Evolutionary conservation across 2,113 vertebrate genomes (phyloP).

Genomic region (Cranoglanis bouderius): DNA sequence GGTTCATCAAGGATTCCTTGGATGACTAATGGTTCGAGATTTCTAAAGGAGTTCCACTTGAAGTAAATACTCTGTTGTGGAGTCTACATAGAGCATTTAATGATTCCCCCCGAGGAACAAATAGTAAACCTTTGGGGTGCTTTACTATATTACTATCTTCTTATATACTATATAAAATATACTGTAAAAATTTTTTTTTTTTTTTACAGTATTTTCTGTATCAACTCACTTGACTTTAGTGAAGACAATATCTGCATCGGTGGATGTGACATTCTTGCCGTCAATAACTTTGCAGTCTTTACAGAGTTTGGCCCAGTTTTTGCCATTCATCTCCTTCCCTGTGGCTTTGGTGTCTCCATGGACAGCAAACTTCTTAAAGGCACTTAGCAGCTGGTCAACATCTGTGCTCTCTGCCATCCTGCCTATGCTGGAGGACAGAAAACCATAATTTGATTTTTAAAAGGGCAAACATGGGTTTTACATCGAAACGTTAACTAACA

Average conservation of each 20-base stretch:
- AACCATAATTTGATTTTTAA: not conserved
- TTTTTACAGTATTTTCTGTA: not conserved
- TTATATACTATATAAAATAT: not conserved
- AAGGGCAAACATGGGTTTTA: not conserved
- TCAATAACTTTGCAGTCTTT: slow-evolving; percentile 94
- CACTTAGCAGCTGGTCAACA: slow-evolving; percentile 76
- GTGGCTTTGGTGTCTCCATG: slow-evolving; percentile 89
- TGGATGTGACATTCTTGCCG: slow-evolving; percentile 82
- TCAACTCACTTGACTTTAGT: slow-evolving; percentile 95
- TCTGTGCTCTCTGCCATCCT: slow-evolving; percentile 82
- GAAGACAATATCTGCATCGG: slow-evolving; percentile 94
- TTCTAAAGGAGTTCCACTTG: not conserved
- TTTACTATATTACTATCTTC: not conserved
- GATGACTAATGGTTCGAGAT: not conserved
- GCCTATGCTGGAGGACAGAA: slow-evolving; percentile 50
- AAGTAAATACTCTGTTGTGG: not conserved
- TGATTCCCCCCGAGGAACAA: not conserved
- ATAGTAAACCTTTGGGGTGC: not conserved
- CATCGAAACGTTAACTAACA: not conserved
- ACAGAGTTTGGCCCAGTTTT: slow-evolving; percentile 98
- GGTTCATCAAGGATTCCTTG: not conserved
- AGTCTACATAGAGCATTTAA: not conserved
- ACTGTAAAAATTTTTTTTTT: not conserved
- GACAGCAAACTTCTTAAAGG: slow-evolving; percentile 90
- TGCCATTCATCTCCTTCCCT: slow-evolving; percentile 89